phyloP scores from a whole-genome alignment of 2,797 vertebrate species.

The Danio tinwini region DNA sequence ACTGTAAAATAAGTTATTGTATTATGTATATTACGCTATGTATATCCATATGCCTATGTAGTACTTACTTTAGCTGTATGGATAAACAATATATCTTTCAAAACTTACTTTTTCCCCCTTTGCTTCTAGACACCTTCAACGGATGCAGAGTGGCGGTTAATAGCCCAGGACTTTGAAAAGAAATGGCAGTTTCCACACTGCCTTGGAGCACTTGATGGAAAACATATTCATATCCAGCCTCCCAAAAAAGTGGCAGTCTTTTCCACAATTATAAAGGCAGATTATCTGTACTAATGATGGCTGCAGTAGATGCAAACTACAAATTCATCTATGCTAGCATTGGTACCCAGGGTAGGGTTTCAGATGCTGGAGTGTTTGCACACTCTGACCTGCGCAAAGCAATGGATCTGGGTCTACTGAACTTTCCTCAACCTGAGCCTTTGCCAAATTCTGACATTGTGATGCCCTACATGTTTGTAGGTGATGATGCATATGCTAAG shows the following conservation, averaged over 20 bases:
- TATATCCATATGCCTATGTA: too few species aligned
- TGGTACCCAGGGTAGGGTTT: conserved; percentile 18
- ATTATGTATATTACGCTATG: too few species aligned
- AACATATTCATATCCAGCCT: conserved; percentile 20
- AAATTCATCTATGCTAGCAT: conserved; percentile 32
- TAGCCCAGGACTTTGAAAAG: too few species aligned
- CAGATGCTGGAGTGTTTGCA: conserved; percentile 27
- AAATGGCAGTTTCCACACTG: too few species aligned
- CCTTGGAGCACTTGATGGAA: conserved; percentile 20
- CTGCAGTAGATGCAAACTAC: conserved; percentile 23
- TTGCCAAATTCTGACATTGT: conserved; percentile 1
- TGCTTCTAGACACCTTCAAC: too few species aligned
- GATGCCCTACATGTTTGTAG: conserved; percentile 27
- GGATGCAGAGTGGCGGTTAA: too few species aligned
- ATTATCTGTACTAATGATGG: conserved; percentile 37
- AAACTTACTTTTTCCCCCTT: too few species aligned
- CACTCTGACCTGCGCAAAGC: conserved; percentile 12
- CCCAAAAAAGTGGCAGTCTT: not conserved
- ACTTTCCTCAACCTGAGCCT: conserved; percentile 1
- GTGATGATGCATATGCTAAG: conserved; percentile 25
- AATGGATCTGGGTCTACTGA: conserved; percentile 15
- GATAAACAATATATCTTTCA: too few species aligned
- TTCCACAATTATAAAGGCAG: conserved; percentile 30
- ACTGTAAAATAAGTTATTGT: too few species aligned
- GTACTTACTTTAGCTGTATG: too few species aligned